Evolutionary conservation across 2,888 invertebrate species (phyloP).

Genomic region (Lapara coniferarum): DNA sequence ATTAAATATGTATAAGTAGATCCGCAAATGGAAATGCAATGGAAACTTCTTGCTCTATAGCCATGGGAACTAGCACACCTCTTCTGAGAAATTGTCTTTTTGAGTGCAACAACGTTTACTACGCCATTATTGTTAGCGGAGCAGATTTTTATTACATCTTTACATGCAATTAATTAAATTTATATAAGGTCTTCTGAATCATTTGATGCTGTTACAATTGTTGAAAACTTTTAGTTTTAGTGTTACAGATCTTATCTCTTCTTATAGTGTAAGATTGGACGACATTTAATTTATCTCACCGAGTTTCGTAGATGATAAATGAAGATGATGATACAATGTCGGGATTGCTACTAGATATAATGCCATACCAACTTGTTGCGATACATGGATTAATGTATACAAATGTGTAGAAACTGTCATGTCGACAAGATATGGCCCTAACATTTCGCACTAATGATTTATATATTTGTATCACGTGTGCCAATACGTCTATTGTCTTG

Average conservation of each 20-base stretch:
- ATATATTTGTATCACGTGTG: neutral
- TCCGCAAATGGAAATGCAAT: slow-evolving; percentile 43
- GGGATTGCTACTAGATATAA: slow-evolving; percentile 1
- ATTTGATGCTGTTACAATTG: neutral
- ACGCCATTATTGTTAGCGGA: slow-evolving; percentile 27
- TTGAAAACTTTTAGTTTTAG: neutral
- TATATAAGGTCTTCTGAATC: neutral
- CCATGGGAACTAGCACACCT: slow-evolving; percentile 67
- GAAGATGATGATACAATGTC: neutral
- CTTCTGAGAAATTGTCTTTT: slow-evolving; percentile 51
- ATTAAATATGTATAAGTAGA: slow-evolving; percentile 16
- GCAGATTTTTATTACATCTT: slow-evolving; percentile 30
- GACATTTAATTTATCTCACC: neutral
- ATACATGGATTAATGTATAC: slow-evolving; percentile 3
- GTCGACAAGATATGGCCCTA: neutral
- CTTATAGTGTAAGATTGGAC: neutral
- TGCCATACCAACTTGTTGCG: slow-evolving; percentile 4
- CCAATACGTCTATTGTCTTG: neutral
- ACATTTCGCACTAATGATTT: neutral
- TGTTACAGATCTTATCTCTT: neutral
- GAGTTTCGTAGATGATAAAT: neutral
- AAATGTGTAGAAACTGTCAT: slow-evolving; percentile 5
- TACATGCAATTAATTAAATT: neutral
- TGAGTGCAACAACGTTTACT: slow-evolving; percentile 38
- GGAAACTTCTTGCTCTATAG: slow-evolving; percentile 52